These are phyloP conservation scores for Dendroctonus valens DNA, from an alignment of 1,140 invertebrate species.

Conservation along the genomic window DNA sequence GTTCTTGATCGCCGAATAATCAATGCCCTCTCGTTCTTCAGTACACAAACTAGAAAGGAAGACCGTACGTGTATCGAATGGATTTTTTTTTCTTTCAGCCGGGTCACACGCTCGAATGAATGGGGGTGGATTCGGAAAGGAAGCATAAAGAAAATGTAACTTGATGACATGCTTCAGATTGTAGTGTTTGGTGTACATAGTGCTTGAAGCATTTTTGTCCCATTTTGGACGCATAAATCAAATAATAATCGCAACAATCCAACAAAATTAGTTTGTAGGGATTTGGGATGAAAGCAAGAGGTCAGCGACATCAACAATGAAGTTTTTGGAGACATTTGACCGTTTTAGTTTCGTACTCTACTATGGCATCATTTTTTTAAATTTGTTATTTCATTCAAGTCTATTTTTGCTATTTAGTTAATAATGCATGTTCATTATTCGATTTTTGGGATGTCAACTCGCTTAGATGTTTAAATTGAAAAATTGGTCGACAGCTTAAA, in stretches of 20 bases:
- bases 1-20: conserved; percentile 21
- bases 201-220: neutral
- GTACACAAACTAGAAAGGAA: neutral
- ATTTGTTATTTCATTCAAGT: no score
- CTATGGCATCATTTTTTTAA: no score
- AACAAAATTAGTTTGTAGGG: no score
- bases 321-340: no score
- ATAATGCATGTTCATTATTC: no score
- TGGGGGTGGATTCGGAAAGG: conserved; percentile 3
- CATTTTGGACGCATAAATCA: neutral
- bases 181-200: neutral
- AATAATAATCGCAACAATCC: neutral
- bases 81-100: conserved; percentile 8
- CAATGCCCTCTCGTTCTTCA: conserved; percentile 10
- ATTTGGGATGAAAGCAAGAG: no score
- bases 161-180: neutral
- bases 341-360: no score
- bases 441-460: no score
- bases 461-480: no score
- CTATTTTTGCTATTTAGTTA: no score
- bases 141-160: conserved; percentile 4
- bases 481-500: no score
- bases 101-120: conserved; percentile 14
- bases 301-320: no score
- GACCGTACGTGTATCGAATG: conserved; percentile 8